phyloP scores from a whole-genome alignment of 2,113 vertebrate species.

The Larimichthys crocea region DNA sequence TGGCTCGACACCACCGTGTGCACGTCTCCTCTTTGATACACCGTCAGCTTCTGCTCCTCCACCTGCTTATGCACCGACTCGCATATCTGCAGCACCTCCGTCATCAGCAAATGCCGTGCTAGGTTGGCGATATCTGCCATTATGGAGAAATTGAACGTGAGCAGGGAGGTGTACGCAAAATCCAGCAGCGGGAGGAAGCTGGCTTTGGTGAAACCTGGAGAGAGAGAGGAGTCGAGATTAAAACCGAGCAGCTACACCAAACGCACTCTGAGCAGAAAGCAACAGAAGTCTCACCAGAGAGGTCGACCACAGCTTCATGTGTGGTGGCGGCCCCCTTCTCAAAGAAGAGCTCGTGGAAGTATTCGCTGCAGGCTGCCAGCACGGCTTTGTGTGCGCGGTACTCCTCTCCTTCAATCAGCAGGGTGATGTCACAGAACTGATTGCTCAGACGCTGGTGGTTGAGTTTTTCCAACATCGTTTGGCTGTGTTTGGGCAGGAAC shows the following conservation, averaged over 20 bases:
- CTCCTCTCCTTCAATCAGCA: constrained; percentile 97
- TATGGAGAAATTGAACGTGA: constrained; percentile 95
- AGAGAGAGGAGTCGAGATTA: neutral
- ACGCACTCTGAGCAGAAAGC: accelerated
- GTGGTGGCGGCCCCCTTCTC: constrained; percentile 96
- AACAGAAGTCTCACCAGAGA: constrained; percentile 89
- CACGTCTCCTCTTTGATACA: constrained; percentile 93
- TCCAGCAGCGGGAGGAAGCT: constrained; percentile 96
- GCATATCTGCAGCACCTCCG: constrained; percentile 95
- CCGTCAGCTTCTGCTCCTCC: constrained; percentile 94
- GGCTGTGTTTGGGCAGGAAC: constrained; percentile 93
- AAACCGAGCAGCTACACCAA: neutral
- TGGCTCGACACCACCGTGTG: constrained; percentile 90
- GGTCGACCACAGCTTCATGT: constrained; percentile 98
- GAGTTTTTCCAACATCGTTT: constrained; percentile 93
- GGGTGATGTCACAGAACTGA: constrained; percentile 98
- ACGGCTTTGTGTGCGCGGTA: constrained; percentile 96
- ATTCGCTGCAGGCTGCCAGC: constrained; percentile 95
- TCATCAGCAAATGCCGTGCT: constrained; percentile 95
- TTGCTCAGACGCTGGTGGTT: constrained; percentile 95
- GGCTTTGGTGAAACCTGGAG: constrained; percentile 93
- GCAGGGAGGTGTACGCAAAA: constrained; percentile 95
- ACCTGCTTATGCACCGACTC: constrained; percentile 96
- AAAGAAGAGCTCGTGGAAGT: constrained; percentile 97
- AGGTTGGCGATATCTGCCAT: constrained; percentile 97